Base-by-base conservation (phyloP, 2,113 vertebrate species). In the Pelodiscus sinensis region DNA sequence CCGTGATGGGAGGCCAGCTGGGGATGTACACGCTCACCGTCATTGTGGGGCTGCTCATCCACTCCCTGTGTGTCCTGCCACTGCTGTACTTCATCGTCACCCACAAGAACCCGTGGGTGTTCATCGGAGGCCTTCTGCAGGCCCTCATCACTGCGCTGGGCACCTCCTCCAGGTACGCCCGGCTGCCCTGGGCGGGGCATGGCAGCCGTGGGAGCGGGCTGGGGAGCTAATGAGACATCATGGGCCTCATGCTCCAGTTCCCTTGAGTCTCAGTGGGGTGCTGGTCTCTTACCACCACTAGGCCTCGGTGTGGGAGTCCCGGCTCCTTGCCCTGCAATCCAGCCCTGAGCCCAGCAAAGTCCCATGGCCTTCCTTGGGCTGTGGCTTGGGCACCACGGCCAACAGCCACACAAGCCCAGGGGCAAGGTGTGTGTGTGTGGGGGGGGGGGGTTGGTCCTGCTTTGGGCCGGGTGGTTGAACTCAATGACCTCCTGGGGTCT, bases 21-120 rank as follows among this genome's bases (percentile, higher is more conserved):
- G 99, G 99, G 78, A 99, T 99, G 99, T 99, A 99, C 97, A 99
- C 98, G 0, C 96, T 99, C 89, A 98, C 99, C 0, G 99, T 99
- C 93, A 99, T 99, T 4, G 98, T 99, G 51, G 99, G 99, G 25
- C 98, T 99, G 62, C 98, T 99, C 77, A 98, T 99, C 89, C 99
- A 99, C 0, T 99, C 99, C 16, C 98, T 99, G 19, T 96, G 99
- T 9, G 97, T 99, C 82, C 97, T 99, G 92, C 99, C 99, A 0
- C 97, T 99, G 93, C 98, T 99, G 94, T 99, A 98, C 96, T 99
- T 99, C 96, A 95, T 99, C 57, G 97, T 99, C 93, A 99, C 99
- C 22, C 98, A 98, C 89, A 99, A 97, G 96, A 99, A 99, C 96
- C 99, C 99, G 10, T 99, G 98, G 97, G 96, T 95, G 24, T 99